Conservation (phyloP, 1,140 invertebrate species). For the Dryas iulia region DNA sequence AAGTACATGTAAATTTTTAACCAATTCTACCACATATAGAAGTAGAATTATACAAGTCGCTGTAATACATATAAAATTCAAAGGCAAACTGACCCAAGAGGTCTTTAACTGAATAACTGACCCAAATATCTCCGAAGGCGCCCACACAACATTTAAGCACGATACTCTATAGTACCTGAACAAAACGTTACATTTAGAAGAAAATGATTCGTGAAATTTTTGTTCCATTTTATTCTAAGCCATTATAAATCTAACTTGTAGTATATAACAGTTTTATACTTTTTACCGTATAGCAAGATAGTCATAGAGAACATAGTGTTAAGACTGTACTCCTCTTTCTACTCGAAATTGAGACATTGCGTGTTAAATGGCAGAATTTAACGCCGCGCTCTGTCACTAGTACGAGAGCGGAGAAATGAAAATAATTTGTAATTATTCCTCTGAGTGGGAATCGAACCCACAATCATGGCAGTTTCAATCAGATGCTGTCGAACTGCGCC, state of each 20-base stretch:
- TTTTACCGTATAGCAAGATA: too few species aligned
- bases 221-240: constrained; percentile 31
- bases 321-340: too few species aligned
- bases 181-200: constrained; percentile 34
- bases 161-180: constrained; percentile 26
- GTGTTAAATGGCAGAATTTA: background rate
- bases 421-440: background rate
- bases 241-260: constrained; percentile 31
- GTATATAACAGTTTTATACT: constrained; percentile 14
- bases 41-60: too few species aligned
- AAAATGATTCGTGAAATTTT: constrained; percentile 38
- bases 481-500: too few species aligned
- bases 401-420: background rate
- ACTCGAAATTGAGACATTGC: background rate
- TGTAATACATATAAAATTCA: background rate
- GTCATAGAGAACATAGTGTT: too few species aligned
- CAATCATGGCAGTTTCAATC: too few species aligned
- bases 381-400: background rate
- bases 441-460: background rate
- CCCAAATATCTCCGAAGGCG: background rate
- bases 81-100: background rate
- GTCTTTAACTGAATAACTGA: background rate
- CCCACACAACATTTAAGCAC: constrained; percentile 3
- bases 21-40: background rate
- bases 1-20: background rate